Conservation (phyloP, 2,797 vertebrate genomes). For the Ispidina lecontei region DNA sequence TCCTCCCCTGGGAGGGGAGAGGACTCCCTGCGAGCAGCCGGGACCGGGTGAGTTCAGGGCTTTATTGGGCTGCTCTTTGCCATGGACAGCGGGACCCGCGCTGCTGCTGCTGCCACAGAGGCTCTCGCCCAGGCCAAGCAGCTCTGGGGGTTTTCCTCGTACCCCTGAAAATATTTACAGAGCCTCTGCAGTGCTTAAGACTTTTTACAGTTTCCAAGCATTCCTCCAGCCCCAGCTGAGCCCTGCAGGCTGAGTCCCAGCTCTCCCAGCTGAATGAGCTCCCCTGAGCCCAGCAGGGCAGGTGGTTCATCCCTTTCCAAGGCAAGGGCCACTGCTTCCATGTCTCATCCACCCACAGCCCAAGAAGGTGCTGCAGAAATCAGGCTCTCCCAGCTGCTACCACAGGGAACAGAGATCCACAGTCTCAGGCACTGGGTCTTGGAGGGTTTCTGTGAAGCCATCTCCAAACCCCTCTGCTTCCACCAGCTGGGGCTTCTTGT, state of each 20-base stretch:
- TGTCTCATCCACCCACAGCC: neutral
- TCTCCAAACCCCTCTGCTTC: constrained; percentile 87
- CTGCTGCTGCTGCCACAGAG: neutral
- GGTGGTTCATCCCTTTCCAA: neutral
- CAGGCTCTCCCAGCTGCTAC: neutral
- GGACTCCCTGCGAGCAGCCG: neutral
- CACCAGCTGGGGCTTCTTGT: constrained; percentile 80
- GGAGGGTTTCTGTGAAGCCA: constrained; percentile 83
- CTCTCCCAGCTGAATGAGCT: neutral
- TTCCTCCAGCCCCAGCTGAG: neutral
- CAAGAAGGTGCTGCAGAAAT: neutral
- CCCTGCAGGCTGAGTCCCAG: neutral
- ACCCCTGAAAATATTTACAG: neutral
- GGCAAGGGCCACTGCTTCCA: fast-evolving
- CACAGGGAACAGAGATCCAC: constrained; percentile 72
- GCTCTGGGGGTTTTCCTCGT: neutral
- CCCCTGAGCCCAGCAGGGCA: neutral
- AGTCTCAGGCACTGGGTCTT: fast-evolving
- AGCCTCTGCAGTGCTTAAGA: neutral
- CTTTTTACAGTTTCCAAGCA: neutral
- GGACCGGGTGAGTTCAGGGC: neutral
- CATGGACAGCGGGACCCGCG: fast-evolving
- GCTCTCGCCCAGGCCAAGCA: neutral
- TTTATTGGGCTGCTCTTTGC: neutral
- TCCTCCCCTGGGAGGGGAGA: neutral